Percentiles rank a stretch among this genome's conserved stretches.
phyloP scores from a whole-genome alignment of 2,888 invertebrate genomes.

The Spodoptera exigua region DNA sequence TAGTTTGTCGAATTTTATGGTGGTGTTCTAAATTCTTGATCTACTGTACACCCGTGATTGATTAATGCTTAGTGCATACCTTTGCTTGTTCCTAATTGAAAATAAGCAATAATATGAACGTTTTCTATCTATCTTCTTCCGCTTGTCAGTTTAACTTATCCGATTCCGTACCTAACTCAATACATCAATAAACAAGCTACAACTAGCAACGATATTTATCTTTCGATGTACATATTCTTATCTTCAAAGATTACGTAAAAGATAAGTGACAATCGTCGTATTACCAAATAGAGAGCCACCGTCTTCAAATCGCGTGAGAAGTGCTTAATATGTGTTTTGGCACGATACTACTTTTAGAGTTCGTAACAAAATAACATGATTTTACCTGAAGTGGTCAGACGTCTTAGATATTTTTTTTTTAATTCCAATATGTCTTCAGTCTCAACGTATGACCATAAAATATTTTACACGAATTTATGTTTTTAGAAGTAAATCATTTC shows the following conservation, averaged over 20 bases:
- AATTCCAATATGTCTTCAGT: too few relatives aligned
- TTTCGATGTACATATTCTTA: conserved; percentile 37
- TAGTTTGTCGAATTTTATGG: neutral
- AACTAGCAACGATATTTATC: conserved; percentile 32
- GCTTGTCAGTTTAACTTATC: conserved; percentile 10
- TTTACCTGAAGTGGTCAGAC: conserved; percentile 34
- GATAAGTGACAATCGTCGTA: conserved; percentile 40
- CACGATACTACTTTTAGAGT: conserved; percentile 26
- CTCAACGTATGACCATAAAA: too few relatives aligned
- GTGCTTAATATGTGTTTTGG: conserved; percentile 32
- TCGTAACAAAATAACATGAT: conserved; percentile 35
- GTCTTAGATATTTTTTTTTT: neutral
- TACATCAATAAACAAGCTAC: conserved; percentile 34
- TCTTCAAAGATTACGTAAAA: conserved; percentile 52
- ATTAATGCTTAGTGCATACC: too few relatives aligned
- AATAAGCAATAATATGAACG: neutral
- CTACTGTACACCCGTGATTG: too few relatives aligned
- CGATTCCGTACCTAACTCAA: conserved; percentile 11
- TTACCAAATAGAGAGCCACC: conserved; percentile 29
- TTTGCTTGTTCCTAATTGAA: too few relatives aligned
- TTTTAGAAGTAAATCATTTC: too few relatives aligned
- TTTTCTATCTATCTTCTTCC: conserved; percentile 10
- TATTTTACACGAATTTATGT: too few relatives aligned
- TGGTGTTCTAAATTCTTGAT: neutral
- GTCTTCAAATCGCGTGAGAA: conserved; percentile 60